These are phyloP conservation scores for Luperina nickerlii DNA, from an alignment of 2,888 invertebrate genomes.

Conservation along the genomic window DNA sequence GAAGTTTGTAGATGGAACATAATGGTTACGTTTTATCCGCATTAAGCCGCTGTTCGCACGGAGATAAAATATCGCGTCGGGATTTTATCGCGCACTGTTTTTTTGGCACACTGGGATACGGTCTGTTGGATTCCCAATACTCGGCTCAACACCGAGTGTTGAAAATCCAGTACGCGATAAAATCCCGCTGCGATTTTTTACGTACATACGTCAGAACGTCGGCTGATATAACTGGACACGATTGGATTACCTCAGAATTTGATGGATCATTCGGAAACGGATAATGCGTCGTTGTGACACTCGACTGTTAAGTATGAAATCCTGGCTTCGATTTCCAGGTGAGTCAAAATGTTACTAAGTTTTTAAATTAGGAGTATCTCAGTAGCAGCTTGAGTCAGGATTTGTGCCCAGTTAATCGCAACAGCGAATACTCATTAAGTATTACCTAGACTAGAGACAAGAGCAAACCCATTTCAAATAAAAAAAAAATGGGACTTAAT, in stretches of 20 bases:
- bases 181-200: no score
- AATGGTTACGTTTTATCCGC: not conserved
- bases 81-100: not conserved
- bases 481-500: not conserved
- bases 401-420: not conserved
- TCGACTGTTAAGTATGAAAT: not conserved
- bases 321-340: not conserved
- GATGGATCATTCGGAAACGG: not conserved
- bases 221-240: not conserved
- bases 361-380: not conserved
- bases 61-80: not conserved
- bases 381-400: not conserved
- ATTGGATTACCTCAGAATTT: not conserved
- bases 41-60: no score
- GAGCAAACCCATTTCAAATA: no score
- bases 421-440: not conserved
- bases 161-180: no score
- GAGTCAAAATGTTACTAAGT: not conserved
- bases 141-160: no score
- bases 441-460: not conserved
- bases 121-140: no score
- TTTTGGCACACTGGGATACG: no score
- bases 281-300: not conserved
- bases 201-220: no score
- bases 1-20: not conserved